Percentiles rank a stretch among this genome's conserved stretches.
Evolutionary conservation across 2,888 invertebrate species (phyloP).

Genomic region (Hemistola chrysoprasaria): DNA sequence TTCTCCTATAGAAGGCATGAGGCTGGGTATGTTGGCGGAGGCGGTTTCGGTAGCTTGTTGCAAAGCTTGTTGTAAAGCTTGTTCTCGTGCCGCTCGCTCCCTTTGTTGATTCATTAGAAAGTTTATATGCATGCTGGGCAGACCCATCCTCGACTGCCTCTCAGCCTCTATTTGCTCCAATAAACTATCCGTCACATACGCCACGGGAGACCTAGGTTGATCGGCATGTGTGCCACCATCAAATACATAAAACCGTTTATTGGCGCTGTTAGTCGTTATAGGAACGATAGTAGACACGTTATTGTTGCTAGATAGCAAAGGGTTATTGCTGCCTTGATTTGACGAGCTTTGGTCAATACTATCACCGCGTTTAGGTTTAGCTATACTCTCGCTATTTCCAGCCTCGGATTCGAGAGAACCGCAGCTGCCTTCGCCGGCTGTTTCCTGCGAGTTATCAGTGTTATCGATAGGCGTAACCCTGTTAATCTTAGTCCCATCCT

Average conservation of each 20-base stretch:
- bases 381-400: slow-evolving; percentile 60
- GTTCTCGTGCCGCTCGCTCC: slow-evolving; percentile 39
- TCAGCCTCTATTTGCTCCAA: slow-evolving; percentile 75
- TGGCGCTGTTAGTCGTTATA: slow-evolving; percentile 59
- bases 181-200: slow-evolving; percentile 73
- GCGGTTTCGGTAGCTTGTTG: too few species aligned
- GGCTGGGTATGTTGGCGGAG: slow-evolving; percentile 58
- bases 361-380: slow-evolving; percentile 64
- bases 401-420: slow-evolving; percentile 74
- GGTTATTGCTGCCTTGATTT: slow-evolving; percentile 78
- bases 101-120: slow-evolving; percentile 68
- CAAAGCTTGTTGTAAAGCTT: slow-evolving; percentile 52
- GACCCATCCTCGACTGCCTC: slow-evolving; percentile 70
- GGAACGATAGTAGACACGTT: slow-evolving; percentile 72
- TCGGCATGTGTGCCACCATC: slow-evolving; percentile 64
- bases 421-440: slow-evolving; percentile 72
- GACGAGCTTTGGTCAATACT: slow-evolving; percentile 75
- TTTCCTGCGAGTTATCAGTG: slow-evolving; percentile 64
- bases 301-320: slow-evolving; percentile 70
- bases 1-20: slow-evolving; percentile 81
- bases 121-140: slow-evolving; percentile 78
- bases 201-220: slow-evolving; percentile 72
- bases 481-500: slow-evolving; percentile 49
- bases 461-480: slow-evolving; percentile 59
- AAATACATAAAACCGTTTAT: slow-evolving; percentile 73